Conservation (phyloP, 53 echinoderm and acorn worm species). For the Crossaster papposus region DNA sequence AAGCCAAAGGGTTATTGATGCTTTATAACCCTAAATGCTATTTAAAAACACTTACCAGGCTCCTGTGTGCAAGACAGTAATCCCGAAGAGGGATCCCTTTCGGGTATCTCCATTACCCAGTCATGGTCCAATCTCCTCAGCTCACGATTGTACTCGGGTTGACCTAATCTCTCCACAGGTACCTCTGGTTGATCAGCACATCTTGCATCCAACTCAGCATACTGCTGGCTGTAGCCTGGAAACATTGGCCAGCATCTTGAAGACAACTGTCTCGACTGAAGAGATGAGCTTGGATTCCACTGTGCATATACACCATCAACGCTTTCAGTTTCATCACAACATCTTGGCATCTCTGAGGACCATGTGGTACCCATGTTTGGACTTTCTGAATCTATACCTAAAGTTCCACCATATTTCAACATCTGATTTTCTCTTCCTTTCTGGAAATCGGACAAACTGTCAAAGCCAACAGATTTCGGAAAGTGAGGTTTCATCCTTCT, state of each 20-base stretch:
- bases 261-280: neutral
- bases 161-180: neutral
- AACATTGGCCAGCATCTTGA: slow-evolving; percentile 23
- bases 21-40: too few relatives aligned
- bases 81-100: neutral
- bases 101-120: slow-evolving; percentile 15
- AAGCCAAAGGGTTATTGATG: neutral
- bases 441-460: neutral
- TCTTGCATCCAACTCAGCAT: slow-evolving; percentile 15
- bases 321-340: neutral
- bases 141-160: neutral
- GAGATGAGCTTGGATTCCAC: neutral
- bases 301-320: neutral
- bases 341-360: neutral
- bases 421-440: neutral
- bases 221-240: slow-evolving; percentile 11
- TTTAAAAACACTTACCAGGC: slow-evolving; percentile 16
- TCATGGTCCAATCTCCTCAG: neutral
- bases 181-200: neutral
- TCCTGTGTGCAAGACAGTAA: neutral
- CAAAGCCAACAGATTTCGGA: neutral
- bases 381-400: neutral
- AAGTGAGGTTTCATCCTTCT: neutral
- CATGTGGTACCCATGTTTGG: neutral
- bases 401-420: neutral